Percentiles rank a stretch among this genome's conserved stretches.
phyloP scores from a whole-genome alignment of 2,888 invertebrate species.

The Chrysina gloriosa region DNA sequence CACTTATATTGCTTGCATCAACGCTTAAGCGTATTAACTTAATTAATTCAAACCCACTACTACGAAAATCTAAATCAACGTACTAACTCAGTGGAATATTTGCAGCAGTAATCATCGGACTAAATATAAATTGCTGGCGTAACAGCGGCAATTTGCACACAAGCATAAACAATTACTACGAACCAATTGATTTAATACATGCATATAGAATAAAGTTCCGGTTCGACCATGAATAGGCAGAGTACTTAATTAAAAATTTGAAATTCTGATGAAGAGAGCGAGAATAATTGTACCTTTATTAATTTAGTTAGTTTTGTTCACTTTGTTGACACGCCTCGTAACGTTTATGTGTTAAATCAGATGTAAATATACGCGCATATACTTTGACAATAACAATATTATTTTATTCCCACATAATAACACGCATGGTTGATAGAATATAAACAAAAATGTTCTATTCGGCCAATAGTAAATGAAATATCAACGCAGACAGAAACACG shows the following conservation, averaged over 20 bases:
- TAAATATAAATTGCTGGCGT: slow-evolving; percentile 1
- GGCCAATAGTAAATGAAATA: no score
- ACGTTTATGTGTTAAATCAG: not conserved
- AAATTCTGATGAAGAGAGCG: slow-evolving; percentile 5
- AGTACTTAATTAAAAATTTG: not conserved
- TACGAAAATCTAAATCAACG: slow-evolving; percentile 21
- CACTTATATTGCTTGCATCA: slow-evolving; percentile 1
- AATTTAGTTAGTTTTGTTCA: not conserved
- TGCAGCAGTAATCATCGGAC: not conserved
- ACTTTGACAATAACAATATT: not conserved
- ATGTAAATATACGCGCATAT: not conserved
- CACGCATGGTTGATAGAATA: no score
- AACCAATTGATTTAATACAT: slow-evolving; percentile 13
- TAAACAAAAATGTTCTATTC: no score
- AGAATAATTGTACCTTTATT: slow-evolving; percentile 1
- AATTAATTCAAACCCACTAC: not conserved
- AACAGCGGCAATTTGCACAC: slow-evolving; percentile 13
- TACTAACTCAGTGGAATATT: slow-evolving; percentile 9
- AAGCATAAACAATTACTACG: slow-evolving; percentile 16
- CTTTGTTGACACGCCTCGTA: not conserved
- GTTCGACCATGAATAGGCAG: not conserved
- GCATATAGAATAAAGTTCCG: not conserved
- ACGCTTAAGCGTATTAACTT: not conserved
- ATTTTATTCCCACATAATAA: not conserved
- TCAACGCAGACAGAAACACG: no score